These are phyloP conservation scores for Coryphaenoides rupestris DNA, from an alignment of 2,113 vertebrate genomes.

Conservation along the genomic window DNA sequence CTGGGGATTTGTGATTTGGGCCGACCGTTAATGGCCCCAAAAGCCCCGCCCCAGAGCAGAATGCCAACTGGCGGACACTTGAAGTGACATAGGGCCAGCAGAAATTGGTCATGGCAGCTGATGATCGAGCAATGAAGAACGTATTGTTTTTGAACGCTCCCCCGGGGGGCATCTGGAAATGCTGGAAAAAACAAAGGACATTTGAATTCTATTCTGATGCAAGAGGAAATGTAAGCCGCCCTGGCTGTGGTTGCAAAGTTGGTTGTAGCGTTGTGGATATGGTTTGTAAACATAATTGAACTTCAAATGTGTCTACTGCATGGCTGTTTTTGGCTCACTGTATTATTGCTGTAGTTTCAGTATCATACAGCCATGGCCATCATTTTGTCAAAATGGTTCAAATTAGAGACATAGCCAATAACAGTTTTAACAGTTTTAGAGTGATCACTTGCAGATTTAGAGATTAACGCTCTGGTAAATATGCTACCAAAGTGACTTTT, in stretches of 20 bases:
- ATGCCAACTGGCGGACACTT: conserved; percentile 87
- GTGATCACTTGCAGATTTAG: no score
- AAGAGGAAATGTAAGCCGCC: conserved; percentile 56
- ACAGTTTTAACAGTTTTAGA: no score
- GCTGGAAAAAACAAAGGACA: conserved; percentile 29
- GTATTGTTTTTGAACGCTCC: conserved; percentile 84
- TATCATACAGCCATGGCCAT: conserved; percentile 24
- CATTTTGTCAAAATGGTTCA: conserved; percentile 5
- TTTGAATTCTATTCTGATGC: conserved; percentile 63
- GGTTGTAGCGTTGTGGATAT: conserved; percentile 38
- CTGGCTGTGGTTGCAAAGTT: not conserved
- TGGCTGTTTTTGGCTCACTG: conserved; percentile 61
- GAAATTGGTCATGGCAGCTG: conserved; percentile 92
- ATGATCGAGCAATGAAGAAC: conserved; percentile 97
- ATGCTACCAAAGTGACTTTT: no score
- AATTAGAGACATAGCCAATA: no score
- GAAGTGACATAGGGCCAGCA: conserved; percentile 98
- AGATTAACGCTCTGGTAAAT: no score
- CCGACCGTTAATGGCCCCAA: conserved; percentile 95
- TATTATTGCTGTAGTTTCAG: conserved; percentile 53
- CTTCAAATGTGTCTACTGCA: conserved; percentile 75
- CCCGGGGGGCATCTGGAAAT: not conserved
- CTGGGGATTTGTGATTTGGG: conserved; percentile 95
- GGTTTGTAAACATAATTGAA: conserved; percentile 58
- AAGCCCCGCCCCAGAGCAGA: conserved; percentile 93